Evolutionary conservation across 2,888 invertebrate species (phyloP).

Genomic region (Apodemia hepburni): DNA sequence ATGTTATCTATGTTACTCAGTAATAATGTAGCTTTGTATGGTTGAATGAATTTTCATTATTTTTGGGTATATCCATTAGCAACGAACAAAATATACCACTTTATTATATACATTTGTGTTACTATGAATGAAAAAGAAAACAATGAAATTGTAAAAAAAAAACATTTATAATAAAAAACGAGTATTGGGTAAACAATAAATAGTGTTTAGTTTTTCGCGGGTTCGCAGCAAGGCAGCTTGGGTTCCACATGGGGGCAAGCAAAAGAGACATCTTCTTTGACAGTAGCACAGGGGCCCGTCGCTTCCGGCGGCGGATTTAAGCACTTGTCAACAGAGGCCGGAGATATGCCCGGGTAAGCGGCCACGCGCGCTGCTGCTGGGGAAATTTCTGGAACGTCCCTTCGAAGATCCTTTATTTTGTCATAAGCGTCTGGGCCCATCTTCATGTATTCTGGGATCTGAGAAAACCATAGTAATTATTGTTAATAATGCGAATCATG

Average conservation of each 20-base stretch:
- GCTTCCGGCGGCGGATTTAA: conserved; percentile 43
- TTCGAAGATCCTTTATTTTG: conserved; percentile 52
- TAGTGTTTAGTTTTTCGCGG: conserved; percentile 34
- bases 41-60: too few species aligned
- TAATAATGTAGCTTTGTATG: too few species aligned
- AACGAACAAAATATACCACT: too few species aligned
- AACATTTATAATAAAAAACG: neutral
- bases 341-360: conserved; percentile 42
- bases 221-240: conserved; percentile 53
- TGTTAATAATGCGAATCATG: too few species aligned
- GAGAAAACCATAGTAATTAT: neutral
- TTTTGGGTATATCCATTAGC: too few species aligned
- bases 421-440: conserved; percentile 58
- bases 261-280: conserved; percentile 63
- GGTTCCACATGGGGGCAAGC: conserved; percentile 56
- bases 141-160: neutral
- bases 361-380: conserved; percentile 54
- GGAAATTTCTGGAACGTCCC: conserved; percentile 56
- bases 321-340: conserved; percentile 45
- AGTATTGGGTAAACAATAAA: neutral
- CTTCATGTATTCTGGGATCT: conserved; percentile 66
- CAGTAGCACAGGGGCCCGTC: conserved; percentile 45
- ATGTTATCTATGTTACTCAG: too few species aligned
- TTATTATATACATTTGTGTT: too few species aligned
- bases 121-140: too few species aligned